A percentile compares a stretch with the other conserved stretches of the same genome.
Conservation (phyloP, 2,888 invertebrate species). For the Toxonevra muliebris region DNA sequence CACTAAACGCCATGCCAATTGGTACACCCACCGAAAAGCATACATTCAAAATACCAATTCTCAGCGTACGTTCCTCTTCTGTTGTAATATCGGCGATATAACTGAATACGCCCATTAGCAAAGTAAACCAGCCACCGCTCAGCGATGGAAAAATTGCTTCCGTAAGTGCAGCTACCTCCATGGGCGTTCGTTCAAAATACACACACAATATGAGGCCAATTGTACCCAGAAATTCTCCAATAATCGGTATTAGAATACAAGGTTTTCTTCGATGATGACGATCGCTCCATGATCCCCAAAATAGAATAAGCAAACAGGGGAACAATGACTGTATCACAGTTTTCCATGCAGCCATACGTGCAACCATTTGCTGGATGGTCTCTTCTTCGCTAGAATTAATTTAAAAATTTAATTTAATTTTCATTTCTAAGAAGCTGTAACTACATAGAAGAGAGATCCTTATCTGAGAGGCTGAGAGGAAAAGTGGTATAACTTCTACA, state of each 20-base stretch:
- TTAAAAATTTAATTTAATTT: not conserved
- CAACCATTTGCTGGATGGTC: conserved; percentile 78
- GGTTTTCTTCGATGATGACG: conserved; percentile 68
- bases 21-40: conserved; percentile 90
- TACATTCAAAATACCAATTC: conserved; percentile 88
- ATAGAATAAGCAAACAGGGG: conserved; percentile 82
- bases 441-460: too few relatives aligned
- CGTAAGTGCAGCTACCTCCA: conserved; percentile 82
- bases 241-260: conserved; percentile 83
- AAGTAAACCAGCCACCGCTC: conserved; percentile 86
- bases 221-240: conserved; percentile 82
- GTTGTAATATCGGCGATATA: conserved; percentile 89
- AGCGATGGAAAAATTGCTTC: conserved; percentile 84
- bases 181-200: conserved; percentile 80
- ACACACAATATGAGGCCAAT: conserved; percentile 82
- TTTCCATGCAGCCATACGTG: conserved; percentile 86
- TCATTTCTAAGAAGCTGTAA: too few relatives aligned
- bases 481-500: too few relatives aligned
- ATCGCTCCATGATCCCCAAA: conserved; percentile 83
- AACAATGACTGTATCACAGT: conserved; percentile 83
- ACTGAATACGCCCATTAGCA: conserved; percentile 91
- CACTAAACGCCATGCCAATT: conserved; percentile 88
- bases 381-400: conserved; percentile 67
- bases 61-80: conserved; percentile 81
- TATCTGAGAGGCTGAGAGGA: too few relatives aligned